A percentile compares a stretch with the other conserved stretches of the same genome.
Conservation (phyloP, 2,888 invertebrate genomes). For the Lypha dubia region DNA sequence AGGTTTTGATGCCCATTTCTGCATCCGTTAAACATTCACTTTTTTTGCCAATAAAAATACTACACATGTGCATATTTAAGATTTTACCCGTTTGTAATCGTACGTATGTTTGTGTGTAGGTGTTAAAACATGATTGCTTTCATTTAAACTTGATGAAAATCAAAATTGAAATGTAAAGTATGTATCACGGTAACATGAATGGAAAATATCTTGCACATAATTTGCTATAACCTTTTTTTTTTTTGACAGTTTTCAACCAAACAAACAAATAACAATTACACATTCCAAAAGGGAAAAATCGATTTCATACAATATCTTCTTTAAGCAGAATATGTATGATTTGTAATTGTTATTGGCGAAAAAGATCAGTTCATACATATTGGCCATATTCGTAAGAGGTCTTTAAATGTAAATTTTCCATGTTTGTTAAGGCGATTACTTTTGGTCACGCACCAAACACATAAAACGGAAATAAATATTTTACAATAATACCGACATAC, state of each 20-base stretch:
- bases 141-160: constrained; percentile 50
- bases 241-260: too few species aligned
- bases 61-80: constrained; percentile 18
- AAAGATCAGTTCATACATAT: not conserved
- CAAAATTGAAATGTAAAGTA: constrained; percentile 47
- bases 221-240: constrained; percentile 6
- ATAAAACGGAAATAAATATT: constrained; percentile 54
- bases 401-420: constrained; percentile 45
- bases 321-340: constrained; percentile 17
- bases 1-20: too few species aligned
- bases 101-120: constrained; percentile 53
- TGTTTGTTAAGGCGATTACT: constrained; percentile 45
- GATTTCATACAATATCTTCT: constrained; percentile 51
- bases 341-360: constrained; percentile 22
- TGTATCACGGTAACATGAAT: constrained; percentile 33
- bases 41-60: not conserved
- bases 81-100: not conserved
- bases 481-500: constrained; percentile 4
- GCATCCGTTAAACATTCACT: constrained; percentile 28
- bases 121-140: constrained; percentile 42
- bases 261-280: constrained; percentile 27
- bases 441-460: constrained; percentile 66
- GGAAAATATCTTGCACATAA: constrained; percentile 33
- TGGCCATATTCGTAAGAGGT: constrained; percentile 39
- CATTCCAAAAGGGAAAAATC: constrained; percentile 50